Percentiles rank a stretch among this genome's conserved stretches.
Conservation (phyloP, 2,797 vertebrate genomes). For the Euthynnus affinis region DNA sequence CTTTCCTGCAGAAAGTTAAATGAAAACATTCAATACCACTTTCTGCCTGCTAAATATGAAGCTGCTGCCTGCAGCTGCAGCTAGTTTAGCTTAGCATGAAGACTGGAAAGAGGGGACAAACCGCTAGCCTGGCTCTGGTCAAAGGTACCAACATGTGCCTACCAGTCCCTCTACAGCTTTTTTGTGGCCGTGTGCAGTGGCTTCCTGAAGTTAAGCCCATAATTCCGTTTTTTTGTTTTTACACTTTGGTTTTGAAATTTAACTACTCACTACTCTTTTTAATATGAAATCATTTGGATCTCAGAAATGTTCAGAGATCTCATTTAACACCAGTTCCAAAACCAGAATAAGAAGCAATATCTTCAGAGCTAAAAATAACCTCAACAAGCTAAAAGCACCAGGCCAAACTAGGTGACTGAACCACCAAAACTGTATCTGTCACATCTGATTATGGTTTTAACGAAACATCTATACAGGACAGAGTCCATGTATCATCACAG, state of each 20-base stretch:
- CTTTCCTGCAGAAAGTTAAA: background rate
- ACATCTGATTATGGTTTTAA: conserved; percentile 14
- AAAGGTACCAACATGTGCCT: too few relatives aligned
- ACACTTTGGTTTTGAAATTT: too few relatives aligned
- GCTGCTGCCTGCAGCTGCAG: too few relatives aligned
- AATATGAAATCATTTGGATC: background rate
- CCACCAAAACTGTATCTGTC: background rate
- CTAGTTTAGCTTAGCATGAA: too few relatives aligned
- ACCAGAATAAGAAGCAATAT: background rate
- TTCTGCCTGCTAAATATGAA: background rate
- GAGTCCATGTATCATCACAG: conserved; percentile 12
- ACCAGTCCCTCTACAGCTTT: too few relatives aligned
- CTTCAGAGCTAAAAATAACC: conserved; percentile 8
- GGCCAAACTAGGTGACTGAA: background rate
- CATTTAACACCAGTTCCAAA: background rate
- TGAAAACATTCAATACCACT: background rate
- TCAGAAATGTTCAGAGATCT: background rate
- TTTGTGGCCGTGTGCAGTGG: too few relatives aligned
- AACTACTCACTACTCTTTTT: background rate
- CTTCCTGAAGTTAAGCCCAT: too few relatives aligned
- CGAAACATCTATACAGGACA: background rate
- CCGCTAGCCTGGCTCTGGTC: too few relatives aligned
- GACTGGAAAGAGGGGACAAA: too few relatives aligned
- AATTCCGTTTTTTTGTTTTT: too few relatives aligned
- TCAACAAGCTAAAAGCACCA: conserved; percentile 1